A percentile compares a stretch with the other conserved stretches of the same genome.
phyloP scores from a whole-genome alignment of 1,140 invertebrate species.

The Stegodyphus mimosarum region DNA sequence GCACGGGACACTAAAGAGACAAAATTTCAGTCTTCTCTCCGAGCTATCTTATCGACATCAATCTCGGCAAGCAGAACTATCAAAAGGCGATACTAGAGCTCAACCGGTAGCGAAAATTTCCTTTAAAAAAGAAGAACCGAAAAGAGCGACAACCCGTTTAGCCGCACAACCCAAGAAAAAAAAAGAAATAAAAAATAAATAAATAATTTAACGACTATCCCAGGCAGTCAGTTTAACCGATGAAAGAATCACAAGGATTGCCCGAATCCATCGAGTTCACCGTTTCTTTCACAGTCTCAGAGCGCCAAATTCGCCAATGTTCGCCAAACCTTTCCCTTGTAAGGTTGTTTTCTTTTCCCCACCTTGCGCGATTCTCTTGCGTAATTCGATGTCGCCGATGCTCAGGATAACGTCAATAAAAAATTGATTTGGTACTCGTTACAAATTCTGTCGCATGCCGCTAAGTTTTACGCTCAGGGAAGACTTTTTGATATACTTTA shows the following conservation, averaged over 20 bases:
- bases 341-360: too few relatives aligned
- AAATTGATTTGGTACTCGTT: too few relatives aligned
- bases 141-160: conserved; percentile 30
- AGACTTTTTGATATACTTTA: too few relatives aligned
- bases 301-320: conserved; percentile 39
- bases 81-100: background rate
- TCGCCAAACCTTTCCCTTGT: background rate
- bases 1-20: background rate
- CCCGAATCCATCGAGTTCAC: conserved; percentile 8
- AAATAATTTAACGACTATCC: conserved; percentile 17
- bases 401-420: too few relatives aligned
- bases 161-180: conserved; percentile 14
- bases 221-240: conserved; percentile 30
- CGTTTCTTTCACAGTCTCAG: background rate
- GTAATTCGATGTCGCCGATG: too few relatives aligned
- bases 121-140: background rate
- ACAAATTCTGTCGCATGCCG: too few relatives aligned
- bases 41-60: background rate
- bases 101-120: conserved; percentile 1
- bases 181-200: conserved; percentile 19
- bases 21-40: background rate
- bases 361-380: too few relatives aligned
- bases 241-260: conserved; percentile 47
- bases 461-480: too few relatives aligned
- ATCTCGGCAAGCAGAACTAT: conserved; percentile 9